These are phyloP conservation scores for Itoplectis maculator DNA, from an alignment of 2,888 invertebrate species.

Conservation along the genomic window DNA sequence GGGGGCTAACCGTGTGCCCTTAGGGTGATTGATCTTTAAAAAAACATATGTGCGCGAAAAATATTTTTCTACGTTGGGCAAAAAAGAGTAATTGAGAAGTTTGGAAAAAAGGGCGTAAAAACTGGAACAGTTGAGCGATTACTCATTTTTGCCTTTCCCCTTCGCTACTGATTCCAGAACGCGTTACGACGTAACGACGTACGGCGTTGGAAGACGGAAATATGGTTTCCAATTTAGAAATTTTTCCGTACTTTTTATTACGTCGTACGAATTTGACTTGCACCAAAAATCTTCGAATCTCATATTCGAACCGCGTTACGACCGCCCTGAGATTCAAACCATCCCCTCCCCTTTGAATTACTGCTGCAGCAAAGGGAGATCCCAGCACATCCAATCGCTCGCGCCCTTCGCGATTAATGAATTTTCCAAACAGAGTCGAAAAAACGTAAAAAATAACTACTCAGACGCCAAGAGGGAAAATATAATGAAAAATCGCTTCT, in stretches of 20 bases:
- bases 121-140: not conserved
- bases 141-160: not conserved
- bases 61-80: not conserved
- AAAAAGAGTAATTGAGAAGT: not conserved
- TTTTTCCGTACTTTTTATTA: too few relatives aligned
- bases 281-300: too few relatives aligned
- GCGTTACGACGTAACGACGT: not conserved
- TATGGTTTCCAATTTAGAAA: too few relatives aligned
- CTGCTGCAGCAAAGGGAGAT: too few relatives aligned
- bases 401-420: not conserved
- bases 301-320: too few relatives aligned
- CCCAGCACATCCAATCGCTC: not conserved
- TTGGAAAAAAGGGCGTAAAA: not conserved
- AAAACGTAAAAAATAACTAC: not conserved
- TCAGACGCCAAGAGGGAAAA: not conserved
- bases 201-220: too few relatives aligned
- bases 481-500: slow-evolving; percentile 27
- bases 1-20: not conserved
- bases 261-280: too few relatives aligned
- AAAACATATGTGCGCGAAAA: not conserved
- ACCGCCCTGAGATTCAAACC: too few relatives aligned
- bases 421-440: not conserved
- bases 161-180: not conserved
- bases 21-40: not conserved
- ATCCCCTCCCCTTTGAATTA: too few relatives aligned